A percentile compares a stretch with the other conserved stretches of the same genome.
These are phyloP conservation scores for Oedothorax gibbosus DNA, from an alignment of 1,140 invertebrate species.

Conservation along the genomic window DNA sequence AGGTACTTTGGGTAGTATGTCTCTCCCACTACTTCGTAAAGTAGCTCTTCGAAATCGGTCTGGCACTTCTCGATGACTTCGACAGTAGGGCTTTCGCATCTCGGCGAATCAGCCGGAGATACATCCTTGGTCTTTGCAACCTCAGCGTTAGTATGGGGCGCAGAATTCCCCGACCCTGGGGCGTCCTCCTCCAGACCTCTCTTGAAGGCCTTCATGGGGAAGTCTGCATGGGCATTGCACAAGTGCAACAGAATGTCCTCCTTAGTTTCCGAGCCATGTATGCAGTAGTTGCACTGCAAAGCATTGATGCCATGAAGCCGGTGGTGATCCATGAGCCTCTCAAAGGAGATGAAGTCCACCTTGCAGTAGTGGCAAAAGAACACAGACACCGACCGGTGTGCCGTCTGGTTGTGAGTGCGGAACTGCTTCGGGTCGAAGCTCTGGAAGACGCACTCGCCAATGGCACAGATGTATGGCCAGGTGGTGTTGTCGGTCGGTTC, in stretches of 20 bases:
- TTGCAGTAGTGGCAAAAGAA: conserved; percentile 50
- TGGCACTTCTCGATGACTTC: neutral
- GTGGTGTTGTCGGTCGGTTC: neutral
- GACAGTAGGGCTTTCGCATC: neutral
- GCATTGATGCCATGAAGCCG: conserved; percentile 70
- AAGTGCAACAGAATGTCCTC: conserved; percentile 70
- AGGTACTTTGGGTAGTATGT: conserved; percentile 34
- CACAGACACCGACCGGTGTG: conserved; percentile 10
- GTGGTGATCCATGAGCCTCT: conserved; percentile 65
- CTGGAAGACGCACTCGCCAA: conserved; percentile 31
- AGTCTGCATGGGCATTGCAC: conserved; percentile 69
- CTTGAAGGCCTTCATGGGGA: conserved; percentile 69
- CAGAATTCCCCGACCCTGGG: neutral
- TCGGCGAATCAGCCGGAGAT: neutral
- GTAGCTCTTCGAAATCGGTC: neutral
- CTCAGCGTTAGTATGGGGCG: neutral
- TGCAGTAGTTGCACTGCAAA: conserved; percentile 72
- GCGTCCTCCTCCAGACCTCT: conserved; percentile 60
- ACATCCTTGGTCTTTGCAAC: neutral
- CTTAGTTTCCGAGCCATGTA: conserved; percentile 68
- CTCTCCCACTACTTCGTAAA: conserved; percentile 23
- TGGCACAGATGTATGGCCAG: conserved; percentile 44
- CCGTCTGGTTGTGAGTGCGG: conserved; percentile 20
- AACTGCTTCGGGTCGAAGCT: conserved; percentile 40
- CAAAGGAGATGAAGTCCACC: conserved; percentile 38